Evolutionary conservation across 2,888 invertebrate genomes (phyloP).

Genomic region (Nomada lathburiana): DNA sequence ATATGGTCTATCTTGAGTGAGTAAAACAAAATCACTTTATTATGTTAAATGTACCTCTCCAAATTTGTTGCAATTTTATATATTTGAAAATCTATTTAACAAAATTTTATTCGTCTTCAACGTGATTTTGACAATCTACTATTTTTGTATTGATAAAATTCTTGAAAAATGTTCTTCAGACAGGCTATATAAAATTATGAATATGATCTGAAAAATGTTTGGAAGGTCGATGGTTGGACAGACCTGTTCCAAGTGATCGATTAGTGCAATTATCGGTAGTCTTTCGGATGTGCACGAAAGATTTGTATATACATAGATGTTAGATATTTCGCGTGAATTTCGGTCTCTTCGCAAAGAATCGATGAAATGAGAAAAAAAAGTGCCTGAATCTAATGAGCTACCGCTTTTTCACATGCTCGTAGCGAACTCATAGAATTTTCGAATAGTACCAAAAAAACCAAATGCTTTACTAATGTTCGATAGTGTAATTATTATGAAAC

Average conservation of each 20-base stretch:
- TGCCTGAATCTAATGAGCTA: slow-evolving; percentile 65
- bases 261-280: slow-evolving; percentile 68
- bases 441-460: slow-evolving; percentile 74
- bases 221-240: slow-evolving; percentile 40
- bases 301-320: slow-evolving; percentile 44
- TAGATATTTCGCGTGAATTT: slow-evolving; percentile 36
- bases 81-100: background rate
- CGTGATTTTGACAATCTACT: background rate
- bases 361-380: slow-evolving; percentile 48
- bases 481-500: slow-evolving; percentile 16
- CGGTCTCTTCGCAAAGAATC: slow-evolving; percentile 1
- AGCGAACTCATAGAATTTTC: slow-evolving; percentile 51
- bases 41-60: background rate
- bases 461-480: slow-evolving; percentile 73
- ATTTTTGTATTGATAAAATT: background rate
- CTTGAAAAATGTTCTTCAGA: background rate
- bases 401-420: slow-evolving; percentile 59
- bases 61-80: background rate
- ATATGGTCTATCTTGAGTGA: too few species aligned
- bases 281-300: slow-evolving; percentile 37
- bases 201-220: background rate
- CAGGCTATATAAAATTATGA: background rate
- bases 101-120: background rate
- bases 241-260: slow-evolving; percentile 49
- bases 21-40: background rate